Evolutionary conservation across 92 coral and sea anemone genomes (phyloP).

Genomic region (Bergia puertoricense): DNA sequence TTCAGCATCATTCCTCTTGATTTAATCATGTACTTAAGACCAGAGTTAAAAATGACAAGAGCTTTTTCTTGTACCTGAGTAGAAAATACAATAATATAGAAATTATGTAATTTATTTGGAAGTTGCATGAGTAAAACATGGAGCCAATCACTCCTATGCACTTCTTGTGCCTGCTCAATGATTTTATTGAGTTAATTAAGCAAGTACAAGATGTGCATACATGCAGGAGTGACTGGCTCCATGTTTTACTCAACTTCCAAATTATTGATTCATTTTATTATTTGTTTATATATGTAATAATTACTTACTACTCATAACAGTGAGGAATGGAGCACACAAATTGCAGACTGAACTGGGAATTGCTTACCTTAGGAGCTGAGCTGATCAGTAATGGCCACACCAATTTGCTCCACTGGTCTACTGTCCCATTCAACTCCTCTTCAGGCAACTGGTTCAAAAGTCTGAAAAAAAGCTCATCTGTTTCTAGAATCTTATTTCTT

Average conservation of each 20-base stretch:
- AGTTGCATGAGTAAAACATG: too few species aligned
- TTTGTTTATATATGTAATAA: too few species aligned
- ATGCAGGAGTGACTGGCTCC: too few species aligned
- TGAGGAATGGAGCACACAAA: too few species aligned
- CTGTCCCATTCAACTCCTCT: constrained; percentile 53
- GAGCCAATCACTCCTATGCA: too few species aligned
- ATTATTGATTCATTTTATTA: too few species aligned
- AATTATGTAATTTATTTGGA: too few species aligned
- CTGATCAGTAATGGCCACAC: constrained; percentile 84
- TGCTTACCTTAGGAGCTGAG: constrained; percentile 81
- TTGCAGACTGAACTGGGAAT: neutral
- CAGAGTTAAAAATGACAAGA: constrained; percentile 64
- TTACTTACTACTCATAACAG: too few species aligned
- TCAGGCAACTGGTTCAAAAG: constrained; percentile 74
- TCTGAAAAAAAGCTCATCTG: constrained; percentile 45
- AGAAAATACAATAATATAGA: neutral
- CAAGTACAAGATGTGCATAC: too few species aligned
- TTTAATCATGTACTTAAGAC: constrained; percentile 69
- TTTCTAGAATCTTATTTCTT: neutral
- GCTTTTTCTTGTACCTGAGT: constrained; percentile 91
- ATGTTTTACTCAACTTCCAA: too few species aligned
- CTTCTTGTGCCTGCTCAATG: too few species aligned
- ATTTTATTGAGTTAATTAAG: too few species aligned
- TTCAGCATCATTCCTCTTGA: constrained; percentile 63
- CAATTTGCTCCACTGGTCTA: constrained; percentile 81